Evolutionary conservation across 2,888 invertebrate genomes (phyloP).

Genomic region (Spodoptera picta): DNA sequence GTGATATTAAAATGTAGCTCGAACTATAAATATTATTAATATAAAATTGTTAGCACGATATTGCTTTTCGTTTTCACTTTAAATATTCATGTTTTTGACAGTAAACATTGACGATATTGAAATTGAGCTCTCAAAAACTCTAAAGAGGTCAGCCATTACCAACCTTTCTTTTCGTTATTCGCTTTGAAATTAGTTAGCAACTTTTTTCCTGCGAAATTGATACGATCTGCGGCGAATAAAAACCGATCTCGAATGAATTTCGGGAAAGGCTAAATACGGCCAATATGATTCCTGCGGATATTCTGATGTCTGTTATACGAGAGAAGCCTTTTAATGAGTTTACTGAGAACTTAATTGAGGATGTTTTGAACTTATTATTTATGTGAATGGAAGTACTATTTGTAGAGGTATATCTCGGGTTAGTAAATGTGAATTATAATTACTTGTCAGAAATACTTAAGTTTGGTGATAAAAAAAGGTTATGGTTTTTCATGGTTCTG

Average conservation of each 20-base stretch:
- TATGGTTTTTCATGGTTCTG: too few species aligned
- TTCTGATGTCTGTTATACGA: too few species aligned
- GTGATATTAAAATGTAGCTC: constrained; percentile 17
- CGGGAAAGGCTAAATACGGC: constrained; percentile 8
- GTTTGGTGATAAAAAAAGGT: too few species aligned
- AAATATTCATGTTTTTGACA: constrained; percentile 51
- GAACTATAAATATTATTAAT: constrained; percentile 16
- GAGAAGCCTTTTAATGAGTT: too few species aligned
- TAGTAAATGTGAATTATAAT: too few species aligned
- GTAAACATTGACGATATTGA: constrained; percentile 48
- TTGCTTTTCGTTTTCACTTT: constrained; percentile 32
- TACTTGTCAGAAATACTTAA: too few species aligned
- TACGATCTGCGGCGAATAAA: constrained; percentile 50
- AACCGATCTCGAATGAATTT: constrained; percentile 26
- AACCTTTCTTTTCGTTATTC: constrained; percentile 41
- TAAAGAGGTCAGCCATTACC: constrained; percentile 49
- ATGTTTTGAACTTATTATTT: too few species aligned
- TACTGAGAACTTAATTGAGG: too few species aligned
- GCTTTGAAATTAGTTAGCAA: constrained; percentile 54
- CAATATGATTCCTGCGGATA: too few species aligned
- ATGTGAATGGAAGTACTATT: too few species aligned
- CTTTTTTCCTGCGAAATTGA: constrained; percentile 48
- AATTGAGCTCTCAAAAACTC: constrained; percentile 50
- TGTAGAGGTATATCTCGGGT: too few species aligned
- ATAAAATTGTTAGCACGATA: constrained; percentile 32